Evolutionary conservation across 1,140 invertebrate species (phyloP), one percentile per base, ranked within the genome.

Genomic region (Dolichoris vasculosae): DNA sequence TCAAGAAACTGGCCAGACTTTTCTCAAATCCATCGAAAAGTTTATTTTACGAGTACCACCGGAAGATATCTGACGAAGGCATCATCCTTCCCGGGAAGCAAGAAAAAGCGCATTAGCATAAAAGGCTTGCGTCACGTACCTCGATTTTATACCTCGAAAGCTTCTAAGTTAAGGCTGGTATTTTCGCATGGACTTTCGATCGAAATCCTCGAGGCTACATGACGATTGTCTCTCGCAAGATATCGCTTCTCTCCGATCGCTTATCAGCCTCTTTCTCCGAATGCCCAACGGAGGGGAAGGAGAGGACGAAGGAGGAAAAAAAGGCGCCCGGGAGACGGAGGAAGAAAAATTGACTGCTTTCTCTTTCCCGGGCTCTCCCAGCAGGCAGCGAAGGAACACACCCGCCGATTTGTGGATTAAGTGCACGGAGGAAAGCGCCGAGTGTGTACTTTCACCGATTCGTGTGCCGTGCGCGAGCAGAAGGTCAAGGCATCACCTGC

Each of bases 401-500:
- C 84, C 71, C 71, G 71, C 51, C 69, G 23, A 59, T 59, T 59
- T 26, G 79, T 75, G 77, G 77, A 75, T 26, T 79, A 64, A 71
- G 77, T 43, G 77, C 77, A 81, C 40, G 43, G 48, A 84, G 38
- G 55, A 78, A 67, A 77, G 83, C 83, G 43, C 75, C 0, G 51
- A 59, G 30, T 35, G 30, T 35, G 32, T 71, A 86, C 87, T 85
- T 86, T 86, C 82, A 84, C 71, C 69, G 83, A 38, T 84, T 76
- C 64, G 43, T 35, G 51, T 46, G 83, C 79, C 35, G 79, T 20
- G 35, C 9, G 38, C 63, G 48, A 55, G 69, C 75, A 67, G 84
- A 86, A 83, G 84, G 85, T 87, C 86, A 77, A 84, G 80, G 83
- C 79, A 63, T 87, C 87, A 88, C 87, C 87, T 88, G 87, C 84